Percentiles rank a stretch among this genome's conserved stretches.
Conservation (phyloP, 1,140 invertebrate species). For the Brachionus paranguensis region DNA sequence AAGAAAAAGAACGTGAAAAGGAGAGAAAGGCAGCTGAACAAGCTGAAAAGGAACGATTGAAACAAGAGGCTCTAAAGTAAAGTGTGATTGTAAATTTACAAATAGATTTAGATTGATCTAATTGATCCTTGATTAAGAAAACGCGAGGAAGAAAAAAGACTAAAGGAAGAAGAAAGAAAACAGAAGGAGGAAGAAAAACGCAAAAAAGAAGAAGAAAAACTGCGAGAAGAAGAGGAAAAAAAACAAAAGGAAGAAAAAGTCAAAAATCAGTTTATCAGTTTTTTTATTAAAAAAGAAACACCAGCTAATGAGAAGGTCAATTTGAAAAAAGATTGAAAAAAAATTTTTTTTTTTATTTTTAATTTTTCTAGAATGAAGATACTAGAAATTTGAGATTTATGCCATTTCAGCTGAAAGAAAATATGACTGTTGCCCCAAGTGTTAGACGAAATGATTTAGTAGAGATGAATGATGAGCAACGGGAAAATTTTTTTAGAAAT, state of each 20-base stretch:
- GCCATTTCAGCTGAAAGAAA: conserved; percentile 36
- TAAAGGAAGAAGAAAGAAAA: conserved; percentile 1
- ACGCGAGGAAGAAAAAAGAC: conserved; percentile 21
- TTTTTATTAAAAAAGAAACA: conserved; percentile 37
- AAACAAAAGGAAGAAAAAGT: not conserved
- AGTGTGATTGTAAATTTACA: not conserved
- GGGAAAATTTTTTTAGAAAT: not conserved
- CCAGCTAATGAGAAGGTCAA: conserved; percentile 1
- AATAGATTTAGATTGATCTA: not conserved
- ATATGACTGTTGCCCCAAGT: not conserved
- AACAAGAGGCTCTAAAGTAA: conserved; percentile 24
- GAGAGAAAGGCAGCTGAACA: conserved; percentile 33
- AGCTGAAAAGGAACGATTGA: conserved; percentile 5
- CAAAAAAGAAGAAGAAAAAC: conserved; percentile 35
- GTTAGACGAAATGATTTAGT: not conserved
- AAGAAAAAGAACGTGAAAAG: conserved; percentile 28
- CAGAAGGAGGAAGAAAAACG: conserved; percentile 32
- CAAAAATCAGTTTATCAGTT: conserved; percentile 25
- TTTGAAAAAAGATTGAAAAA: not conserved
- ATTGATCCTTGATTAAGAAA: not conserved
- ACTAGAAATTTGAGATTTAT: conserved; percentile 12
- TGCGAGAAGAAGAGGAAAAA: conserved; percentile 28
- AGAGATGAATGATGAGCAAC: not conserved
- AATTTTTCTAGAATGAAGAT: not conserved
- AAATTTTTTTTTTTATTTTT: not conserved